Evolutionary conservation across 1,140 invertebrate genomes (phyloP), one percentile per base, ranked within the genome.

Genomic region (Papilio dardanus): DNA sequence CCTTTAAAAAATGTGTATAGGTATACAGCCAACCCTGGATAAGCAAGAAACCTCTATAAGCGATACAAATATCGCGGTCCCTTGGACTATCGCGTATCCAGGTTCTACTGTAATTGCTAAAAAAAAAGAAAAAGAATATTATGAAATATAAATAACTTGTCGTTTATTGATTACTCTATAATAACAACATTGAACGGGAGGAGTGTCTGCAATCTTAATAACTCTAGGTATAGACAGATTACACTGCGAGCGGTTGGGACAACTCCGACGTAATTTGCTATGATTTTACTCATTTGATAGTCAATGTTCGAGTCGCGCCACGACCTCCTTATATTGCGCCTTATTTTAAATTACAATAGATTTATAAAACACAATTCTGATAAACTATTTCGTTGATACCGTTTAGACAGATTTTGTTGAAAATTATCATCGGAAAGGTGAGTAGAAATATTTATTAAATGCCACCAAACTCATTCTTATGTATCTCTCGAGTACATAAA

Each of bases 241-340:
- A 76, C 69, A 73, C 74, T 82, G 77, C 76, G 71, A 42, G 71
- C 74, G 81, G 78, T 81, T 77, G 77, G 77, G 79, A 71, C 81
- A 71, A n/a, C n/a, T n/a, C n/a, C 76, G 82, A 78, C 77, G 77
- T 75, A 79, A 77, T 76, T 78, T 80, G 76, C 77, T 80, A 81
- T 82, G 82, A 88, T 83, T 86, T 86, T 85, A 83, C 84, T 88
- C 86, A 87, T 89, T 87, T 89, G 83, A 75, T 77, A 88, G 84
- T 83, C 83, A 85, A 83, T 80, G 77, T 79, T 79, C 79, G 83
- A 71, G 74, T 81, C 83, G 80, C 69, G 79, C 74, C 76, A 80
- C 78, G 77, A 76, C 46, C 79, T 76, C 75, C 75, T 71, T 76
- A 77, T 76, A 77, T 37, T 40, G 50, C 71, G 31, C 46, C 67